These are phyloP conservation scores for Barnardius zonarius DNA, from an alignment of 2,113 vertebrate species.

Conservation along the genomic window DNA sequence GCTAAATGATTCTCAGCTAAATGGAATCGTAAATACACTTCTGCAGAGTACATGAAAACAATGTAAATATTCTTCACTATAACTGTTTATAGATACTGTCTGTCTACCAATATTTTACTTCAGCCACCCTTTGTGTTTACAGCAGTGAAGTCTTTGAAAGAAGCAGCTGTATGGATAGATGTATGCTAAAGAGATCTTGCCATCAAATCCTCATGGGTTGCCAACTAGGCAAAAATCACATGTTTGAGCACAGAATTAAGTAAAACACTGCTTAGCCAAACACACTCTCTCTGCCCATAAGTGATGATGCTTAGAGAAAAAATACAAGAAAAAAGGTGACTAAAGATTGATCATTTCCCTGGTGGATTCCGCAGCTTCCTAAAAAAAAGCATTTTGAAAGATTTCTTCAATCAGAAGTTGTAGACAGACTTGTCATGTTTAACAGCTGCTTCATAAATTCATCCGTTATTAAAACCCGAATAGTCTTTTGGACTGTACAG, in stretches of 20 bases:
- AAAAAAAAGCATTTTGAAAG: not conserved
- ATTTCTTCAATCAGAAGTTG: not conserved
- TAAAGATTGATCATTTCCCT: not conserved
- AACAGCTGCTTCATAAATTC: not conserved
- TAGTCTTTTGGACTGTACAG: not conserved
- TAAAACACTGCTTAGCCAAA: not conserved
- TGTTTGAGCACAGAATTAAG: not conserved
- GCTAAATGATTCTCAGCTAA: not conserved
- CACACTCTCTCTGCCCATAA: not conserved
- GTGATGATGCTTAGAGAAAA: not conserved
- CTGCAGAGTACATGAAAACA: not conserved
- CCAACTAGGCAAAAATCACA: not conserved
- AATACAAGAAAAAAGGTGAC: not conserved
- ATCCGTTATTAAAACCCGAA: not conserved
- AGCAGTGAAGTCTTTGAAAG: not conserved
- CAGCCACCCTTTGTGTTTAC: not conserved
- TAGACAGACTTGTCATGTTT: not conserved
- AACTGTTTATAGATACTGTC: not conserved
- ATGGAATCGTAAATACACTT: not conserved
- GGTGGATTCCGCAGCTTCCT: not conserved
- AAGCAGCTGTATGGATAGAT: not conserved
- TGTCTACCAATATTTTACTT: not conserved
- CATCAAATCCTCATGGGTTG: rapidly evolving
- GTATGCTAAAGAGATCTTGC: not conserved
- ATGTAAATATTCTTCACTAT: not conserved